phyloP scores from a whole-genome alignment of 2,888 invertebrate species.

The Archips crataeganus region DNA sequence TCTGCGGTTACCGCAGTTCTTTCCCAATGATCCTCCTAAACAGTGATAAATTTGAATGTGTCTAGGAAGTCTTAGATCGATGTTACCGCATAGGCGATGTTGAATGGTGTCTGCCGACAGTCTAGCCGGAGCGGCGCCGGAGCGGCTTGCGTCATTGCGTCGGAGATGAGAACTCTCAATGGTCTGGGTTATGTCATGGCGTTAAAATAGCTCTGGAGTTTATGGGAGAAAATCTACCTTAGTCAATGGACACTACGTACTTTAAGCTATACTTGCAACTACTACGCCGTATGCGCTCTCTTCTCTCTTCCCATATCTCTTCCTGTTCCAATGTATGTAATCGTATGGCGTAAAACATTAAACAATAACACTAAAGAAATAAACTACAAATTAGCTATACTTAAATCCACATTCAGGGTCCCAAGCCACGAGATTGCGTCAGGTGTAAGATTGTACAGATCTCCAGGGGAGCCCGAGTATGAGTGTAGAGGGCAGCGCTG shows the following conservation, averaged over 20 bases:
- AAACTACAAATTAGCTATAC: too few species aligned
- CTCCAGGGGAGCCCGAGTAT: too few species aligned
- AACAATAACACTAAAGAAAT: too few species aligned
- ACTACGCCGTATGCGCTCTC: too few species aligned
- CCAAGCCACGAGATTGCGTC: too few species aligned
- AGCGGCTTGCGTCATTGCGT: slow-evolving; percentile 51
- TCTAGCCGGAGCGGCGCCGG: slow-evolving; percentile 65
- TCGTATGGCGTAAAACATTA: too few species aligned
- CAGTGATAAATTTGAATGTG: neutral
- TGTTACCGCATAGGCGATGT: slow-evolving; percentile 40
- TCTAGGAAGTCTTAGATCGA: neutral
- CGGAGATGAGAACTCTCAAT: slow-evolving; percentile 20
- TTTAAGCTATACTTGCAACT: too few species aligned
- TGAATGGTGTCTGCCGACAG: slow-evolving; percentile 63
- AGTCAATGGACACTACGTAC: neutral
- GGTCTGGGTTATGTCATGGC: neutral
- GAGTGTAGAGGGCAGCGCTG: too few species aligned
- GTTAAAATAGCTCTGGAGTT: neutral
- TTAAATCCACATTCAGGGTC: too few species aligned
- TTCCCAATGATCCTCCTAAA: neutral
- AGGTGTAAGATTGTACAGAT: too few species aligned
- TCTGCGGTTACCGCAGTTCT: neutral
- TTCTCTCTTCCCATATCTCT: too few species aligned
- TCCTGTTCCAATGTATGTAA: too few species aligned
- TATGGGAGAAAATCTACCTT: neutral